These are phyloP conservation scores for Tapirus indicus DNA, from an alignment of 2,797 vertebrate species.

Conservation along the genomic window DNA sequence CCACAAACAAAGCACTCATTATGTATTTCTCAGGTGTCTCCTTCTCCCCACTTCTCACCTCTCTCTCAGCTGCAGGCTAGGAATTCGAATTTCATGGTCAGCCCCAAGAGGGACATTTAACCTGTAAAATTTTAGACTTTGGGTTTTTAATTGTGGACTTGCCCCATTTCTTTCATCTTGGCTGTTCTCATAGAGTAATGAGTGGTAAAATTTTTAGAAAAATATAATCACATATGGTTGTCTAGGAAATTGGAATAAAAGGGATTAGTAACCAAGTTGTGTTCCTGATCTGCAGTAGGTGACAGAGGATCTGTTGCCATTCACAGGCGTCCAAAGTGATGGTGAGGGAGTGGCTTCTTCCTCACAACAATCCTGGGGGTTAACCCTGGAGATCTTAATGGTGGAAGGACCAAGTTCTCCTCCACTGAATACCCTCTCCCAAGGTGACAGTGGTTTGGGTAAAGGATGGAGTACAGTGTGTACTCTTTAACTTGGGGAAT, in stretches of 20 bases:
- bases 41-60: background rate
- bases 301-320: background rate
- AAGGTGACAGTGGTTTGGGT: background rate
- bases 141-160: background rate
- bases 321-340: fast-evolving
- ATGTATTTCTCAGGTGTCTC: background rate
- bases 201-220: background rate
- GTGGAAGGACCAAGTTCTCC: background rate
- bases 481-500: background rate
- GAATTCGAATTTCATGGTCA: background rate
- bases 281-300: background rate
- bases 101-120: background rate
- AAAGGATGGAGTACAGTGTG: background rate
- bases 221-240: background rate
- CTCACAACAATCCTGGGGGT: no score
- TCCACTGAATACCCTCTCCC: background rate
- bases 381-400: background rate
- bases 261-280: background rate
- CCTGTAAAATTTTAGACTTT: constrained; percentile 28
- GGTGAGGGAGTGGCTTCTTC: background rate
- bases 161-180: background rate
- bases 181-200: background rate
- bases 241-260: background rate
- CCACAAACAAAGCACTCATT: background rate
- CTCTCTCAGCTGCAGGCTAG: background rate